Base-by-base conservation (phyloP, 2,113 vertebrate genomes). In the Corapipo altera region DNA sequence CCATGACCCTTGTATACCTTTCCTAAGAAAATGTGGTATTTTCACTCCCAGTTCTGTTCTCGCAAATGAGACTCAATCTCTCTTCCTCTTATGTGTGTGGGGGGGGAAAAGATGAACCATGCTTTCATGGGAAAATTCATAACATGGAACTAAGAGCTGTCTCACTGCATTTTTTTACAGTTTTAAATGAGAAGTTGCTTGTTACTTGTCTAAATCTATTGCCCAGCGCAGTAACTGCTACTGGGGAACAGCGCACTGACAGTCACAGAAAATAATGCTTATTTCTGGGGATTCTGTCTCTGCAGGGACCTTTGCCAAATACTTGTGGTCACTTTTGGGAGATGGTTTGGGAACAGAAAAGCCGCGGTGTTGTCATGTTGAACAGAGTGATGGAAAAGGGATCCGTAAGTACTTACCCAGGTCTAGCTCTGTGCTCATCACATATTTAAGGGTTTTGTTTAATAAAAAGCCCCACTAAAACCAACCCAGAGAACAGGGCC, bases 271-370 rank as follows among this genome's bases (percentile, higher is more conserved):
- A 93, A 66, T 93, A 78, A 89, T 55, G 41, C 88, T 96, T 49
- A 37, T 91, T 97, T 87, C 75, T 96, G 88, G 94, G 58, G 71
- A 71, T 96, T 96, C 73, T 98, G 58, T 94, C 95, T 95, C 89
- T 96, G 86, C 96, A 99, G 99, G 99, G 99, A 93, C 99, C 99
- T 82, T 96, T 99, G 96, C 99, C 99, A 82, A 99, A 98, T 91
- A 99, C 99, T 14, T 99, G 99, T 70, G 99, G 99, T 82, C 99
- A 99, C 97, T 99, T 99, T 44, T 99, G 99, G 99, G 99, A 99
- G 98, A 99, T 99, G 99, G 99, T 99, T 91, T 99, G 99, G 99
- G 99, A 99, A 96, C 99, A 99, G 98, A 98, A 98, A 92, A 99
- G 98, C 96, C 98, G 97, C 35, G 99, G 99, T 22, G 99, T 99